phyloP scores from a whole-genome alignment of 2,888 invertebrate genomes.

The Pristionchus arcanus region DNA sequence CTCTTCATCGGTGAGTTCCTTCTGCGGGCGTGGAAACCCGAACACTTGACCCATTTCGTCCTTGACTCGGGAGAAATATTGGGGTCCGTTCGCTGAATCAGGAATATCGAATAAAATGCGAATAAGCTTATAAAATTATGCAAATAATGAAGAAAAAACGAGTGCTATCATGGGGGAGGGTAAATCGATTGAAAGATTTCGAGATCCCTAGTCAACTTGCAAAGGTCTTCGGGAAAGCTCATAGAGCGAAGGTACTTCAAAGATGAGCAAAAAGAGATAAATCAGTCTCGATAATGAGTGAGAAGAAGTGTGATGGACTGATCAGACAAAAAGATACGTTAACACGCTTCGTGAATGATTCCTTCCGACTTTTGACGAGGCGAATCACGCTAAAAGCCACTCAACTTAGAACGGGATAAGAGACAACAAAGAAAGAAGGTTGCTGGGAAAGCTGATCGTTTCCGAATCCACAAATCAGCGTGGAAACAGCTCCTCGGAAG shows the following conservation, averaged over 20 bases:
- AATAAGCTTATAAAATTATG: not conserved
- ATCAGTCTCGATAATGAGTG: constrained; percentile 13
- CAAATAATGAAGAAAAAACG: no score
- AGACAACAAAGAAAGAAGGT: not conserved
- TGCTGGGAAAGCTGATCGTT: no score
- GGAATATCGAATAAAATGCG: not conserved
- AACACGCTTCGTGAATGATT: constrained; percentile 8
- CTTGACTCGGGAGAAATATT: not conserved
- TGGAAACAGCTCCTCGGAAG: no score
- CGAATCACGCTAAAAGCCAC: not conserved
- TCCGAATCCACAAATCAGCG: no score
- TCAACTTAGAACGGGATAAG: not conserved
- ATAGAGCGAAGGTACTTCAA: not conserved
- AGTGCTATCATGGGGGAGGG: not conserved
- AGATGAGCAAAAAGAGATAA: not conserved
- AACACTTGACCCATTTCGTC: constrained; percentile 28
- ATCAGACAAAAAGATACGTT: constrained; percentile 39
- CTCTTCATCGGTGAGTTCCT: constrained; percentile 40
- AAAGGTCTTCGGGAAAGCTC: not conserved
- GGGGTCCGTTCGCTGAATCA: not conserved
- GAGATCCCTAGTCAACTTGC: not conserved
- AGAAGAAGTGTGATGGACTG: not conserved
- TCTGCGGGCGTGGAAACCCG: not conserved
- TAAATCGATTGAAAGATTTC: not conserved
- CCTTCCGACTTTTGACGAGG: not conserved